Base-by-base conservation (phyloP, 2,113 vertebrate species). In the Heteronetta atricapilla region DNA sequence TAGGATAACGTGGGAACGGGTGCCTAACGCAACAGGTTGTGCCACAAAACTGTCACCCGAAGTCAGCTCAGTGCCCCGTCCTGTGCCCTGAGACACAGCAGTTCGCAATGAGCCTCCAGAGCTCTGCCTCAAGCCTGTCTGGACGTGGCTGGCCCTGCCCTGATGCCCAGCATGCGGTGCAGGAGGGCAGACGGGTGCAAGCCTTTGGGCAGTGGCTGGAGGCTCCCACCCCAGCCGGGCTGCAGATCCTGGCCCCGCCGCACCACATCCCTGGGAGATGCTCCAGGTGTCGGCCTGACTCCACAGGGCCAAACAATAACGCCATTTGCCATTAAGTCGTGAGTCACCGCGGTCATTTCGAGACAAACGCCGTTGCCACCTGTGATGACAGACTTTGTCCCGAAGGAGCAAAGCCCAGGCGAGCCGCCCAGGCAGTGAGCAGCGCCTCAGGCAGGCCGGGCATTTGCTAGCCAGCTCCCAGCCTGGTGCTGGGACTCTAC, bases 81-180 rank as follows among this genome's bases (percentile, higher is more conserved):
- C 7, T 38, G 18, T 59, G 28, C 11, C 28, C 58, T 55, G 33
- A 66, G 46, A 70, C 7, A 20, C 81, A 64, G 14, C 3, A 1
- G 4, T 50, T 31, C 21, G 31, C 15, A 19, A 56, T 8, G n/a
- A 56, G 25, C 6, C 7, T 68, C 42, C 0, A 0, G 68, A 2
- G 25, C 28, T 44, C 0, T 0, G 48, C 48, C 31, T 58, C 28
- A 64, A n/a, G 59, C 64, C 33, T n/a, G 18, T 56, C 62, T n/a
- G 63, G 56, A 59, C 31, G 50, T 20, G 26, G 25, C 13, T 26
- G 38, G 60, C 11, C 28, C 6, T 10, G 34, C 34, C 59, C n/a
- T 14, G 15, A 19, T 16, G 19, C 25, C 58, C 8, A 4, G 68
- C 46, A 55, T n/a, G n/a, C n/a, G n/a, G 25, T 6, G 8, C 16